These are phyloP conservation scores for Rutilus rutilus DNA, from an alignment of 2,113 vertebrate species.

Conservation along the genomic window DNA sequence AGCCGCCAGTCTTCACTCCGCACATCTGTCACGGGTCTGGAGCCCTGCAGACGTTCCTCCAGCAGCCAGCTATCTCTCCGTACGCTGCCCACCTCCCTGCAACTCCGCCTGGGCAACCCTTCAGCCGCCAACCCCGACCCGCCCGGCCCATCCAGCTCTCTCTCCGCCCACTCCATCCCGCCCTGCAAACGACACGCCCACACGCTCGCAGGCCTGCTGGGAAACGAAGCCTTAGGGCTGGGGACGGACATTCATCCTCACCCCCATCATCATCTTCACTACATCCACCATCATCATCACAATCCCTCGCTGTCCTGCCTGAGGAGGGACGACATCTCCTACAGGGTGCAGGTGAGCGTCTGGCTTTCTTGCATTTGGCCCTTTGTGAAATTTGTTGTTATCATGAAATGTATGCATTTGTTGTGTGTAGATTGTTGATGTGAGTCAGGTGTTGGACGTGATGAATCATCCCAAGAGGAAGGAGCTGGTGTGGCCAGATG, in stretches of 20 bases:
- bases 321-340: constrained; percentile 94
- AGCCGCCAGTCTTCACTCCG: constrained; percentile 95
- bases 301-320: constrained; percentile 74
- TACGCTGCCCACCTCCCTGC: constrained; percentile 92
- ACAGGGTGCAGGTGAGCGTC: constrained; percentile 90
- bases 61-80: constrained; percentile 96
- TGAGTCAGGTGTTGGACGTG: constrained; percentile 91
- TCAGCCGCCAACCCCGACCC: constrained; percentile 80
- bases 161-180: constrained; percentile 97
- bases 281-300: constrained; percentile 80
- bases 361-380: neutral
- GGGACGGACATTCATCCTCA: constrained; percentile 73
- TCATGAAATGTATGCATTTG: neutral
- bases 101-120: constrained; percentile 89
- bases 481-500: constrained; percentile 98
- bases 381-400: neutral
- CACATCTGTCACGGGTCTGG: constrained; percentile 89
- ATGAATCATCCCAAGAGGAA: constrained; percentile 96
- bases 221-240: constrained; percentile 82
- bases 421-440: constrained; percentile 84
- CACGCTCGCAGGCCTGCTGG: constrained; percentile 81
- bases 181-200: constrained; percentile 91
- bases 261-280: constrained; percentile 68
- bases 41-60: constrained; percentile 94
- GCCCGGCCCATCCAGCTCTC: constrained; percentile 86